Evolutionary conservation across 2,888 invertebrate species (phyloP).

Genomic region (Archaeoteleia sp.): DNA sequence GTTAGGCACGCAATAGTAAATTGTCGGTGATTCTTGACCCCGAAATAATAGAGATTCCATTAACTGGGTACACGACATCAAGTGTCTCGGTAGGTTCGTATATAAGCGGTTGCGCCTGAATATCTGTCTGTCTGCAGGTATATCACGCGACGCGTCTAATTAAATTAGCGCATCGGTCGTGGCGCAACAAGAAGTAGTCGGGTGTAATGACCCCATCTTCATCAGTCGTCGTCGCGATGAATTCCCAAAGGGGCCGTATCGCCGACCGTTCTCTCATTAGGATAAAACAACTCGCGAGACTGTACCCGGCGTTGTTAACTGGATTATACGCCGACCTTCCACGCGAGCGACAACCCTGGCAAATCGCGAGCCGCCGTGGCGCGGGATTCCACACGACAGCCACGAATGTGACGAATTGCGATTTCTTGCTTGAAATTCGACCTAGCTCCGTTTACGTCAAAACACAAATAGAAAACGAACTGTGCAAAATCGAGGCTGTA

Average conservation of each 20-base stretch:
- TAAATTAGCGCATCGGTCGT: conserved; percentile 46
- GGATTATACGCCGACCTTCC: conserved; percentile 61
- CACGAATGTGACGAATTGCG: conserved; percentile 46
- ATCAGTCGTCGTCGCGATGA: conserved; percentile 57
- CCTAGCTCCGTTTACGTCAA: not conserved
- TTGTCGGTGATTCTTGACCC: conserved; percentile 31
- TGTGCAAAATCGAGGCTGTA: conserved; percentile 3
- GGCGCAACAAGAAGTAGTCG: conserved; percentile 40
- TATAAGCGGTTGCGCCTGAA: not conserved
- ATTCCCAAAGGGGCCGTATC: conserved; percentile 70
- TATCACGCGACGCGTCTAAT: conserved; percentile 44
- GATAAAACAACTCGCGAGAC: conserved; percentile 67
- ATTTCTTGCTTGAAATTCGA: conserved; percentile 51
- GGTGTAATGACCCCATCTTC: conserved; percentile 68
- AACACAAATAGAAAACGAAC: not conserved
- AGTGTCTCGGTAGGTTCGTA: conserved; percentile 7
- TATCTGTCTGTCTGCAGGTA: conserved; percentile 28
- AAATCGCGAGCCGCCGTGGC: conserved; percentile 39
- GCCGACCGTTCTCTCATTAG: conserved; percentile 70
- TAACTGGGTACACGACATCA: conserved; percentile 15
- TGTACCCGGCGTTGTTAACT: conserved; percentile 59
- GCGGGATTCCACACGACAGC: conserved; percentile 28
- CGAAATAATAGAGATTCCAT: conserved; percentile 29
- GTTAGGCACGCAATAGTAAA: too few relatives aligned
- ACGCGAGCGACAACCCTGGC: conserved; percentile 42